Evolutionary conservation across 2,797 vertebrate species (phyloP).

Genomic region (Lepus oiostolus): DNA sequence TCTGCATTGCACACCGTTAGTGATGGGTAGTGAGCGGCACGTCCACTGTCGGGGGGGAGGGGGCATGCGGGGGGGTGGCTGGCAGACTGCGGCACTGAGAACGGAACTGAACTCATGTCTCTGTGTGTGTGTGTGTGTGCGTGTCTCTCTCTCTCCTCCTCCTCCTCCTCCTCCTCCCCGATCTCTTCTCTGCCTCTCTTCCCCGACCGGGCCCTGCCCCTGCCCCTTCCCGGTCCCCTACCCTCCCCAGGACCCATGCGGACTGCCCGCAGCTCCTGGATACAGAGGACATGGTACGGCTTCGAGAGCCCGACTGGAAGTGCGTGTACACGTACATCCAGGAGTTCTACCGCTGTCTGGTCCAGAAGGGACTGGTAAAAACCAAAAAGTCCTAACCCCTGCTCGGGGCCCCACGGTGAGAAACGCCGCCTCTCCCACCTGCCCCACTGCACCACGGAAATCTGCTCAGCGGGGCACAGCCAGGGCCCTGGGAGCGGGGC

Average conservation of each 20-base stretch:
- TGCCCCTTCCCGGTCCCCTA: constrained; percentile 87
- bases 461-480: constrained; percentile 28
- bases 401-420: constrained; percentile 94
- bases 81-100: constrained; percentile 90
- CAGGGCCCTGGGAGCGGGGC: background rate
- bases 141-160: constrained; percentile 81
- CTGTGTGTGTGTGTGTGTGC: constrained; percentile 87
- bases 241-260: constrained; percentile 95
- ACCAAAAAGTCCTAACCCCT: constrained; percentile 97
- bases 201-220: constrained; percentile 73
- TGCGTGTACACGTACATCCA: constrained; percentile 99
- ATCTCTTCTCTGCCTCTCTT: constrained; percentile 77
- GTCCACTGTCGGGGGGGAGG: constrained; percentile 72
- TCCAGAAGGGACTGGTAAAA: constrained; percentile 99
- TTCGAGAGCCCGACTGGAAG: constrained; percentile 99
- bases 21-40: constrained; percentile 80
- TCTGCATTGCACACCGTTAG: constrained; percentile 84
- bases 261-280: constrained; percentile 99
- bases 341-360: constrained; percentile 99
- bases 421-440: constrained; percentile 83
- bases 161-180: constrained; percentile 58
- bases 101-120: constrained; percentile 92
- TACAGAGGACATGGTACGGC: constrained; percentile 99
- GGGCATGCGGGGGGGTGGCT: constrained; percentile 91
- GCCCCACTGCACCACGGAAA: background rate